Base-by-base conservation (phyloP, 1,140 invertebrate species). In the Drosophila watanabei region DNA sequence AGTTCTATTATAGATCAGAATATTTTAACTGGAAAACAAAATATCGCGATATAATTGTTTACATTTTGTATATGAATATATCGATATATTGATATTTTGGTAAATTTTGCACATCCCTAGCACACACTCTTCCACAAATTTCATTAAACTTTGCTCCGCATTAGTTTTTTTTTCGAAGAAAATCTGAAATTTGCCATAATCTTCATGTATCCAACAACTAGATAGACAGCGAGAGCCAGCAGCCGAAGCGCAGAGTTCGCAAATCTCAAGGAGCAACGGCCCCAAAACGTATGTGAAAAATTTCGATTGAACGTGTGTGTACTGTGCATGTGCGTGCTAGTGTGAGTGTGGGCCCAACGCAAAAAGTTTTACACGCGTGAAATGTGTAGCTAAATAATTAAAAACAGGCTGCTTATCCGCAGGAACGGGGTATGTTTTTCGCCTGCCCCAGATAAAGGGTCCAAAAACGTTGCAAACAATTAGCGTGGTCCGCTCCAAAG, bases 361-460 rank as follows among this genome's bases (percentile, higher is more conserved):
- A 86, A 90, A 86, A 90, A 90, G 68, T 79, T 80, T 69, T 76
- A 76, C 88, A 75, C 73, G 79, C 70, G 77, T 79, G 60, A 73
- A 90, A 90, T 79, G 33, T 45, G 58, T 32, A 80, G 54, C 90
- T 82, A 78, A 90, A 77, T 65, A 75, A 68, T 71, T 72, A 41
- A 70, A 69, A 66, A 69, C 70, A 75, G 75, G 82, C 46, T 78
- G 56, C 57, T 24, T 33, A 63, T 57, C 41, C 69, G 49, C 43
- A 41, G 57, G 13, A 37, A 10, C 52, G 24, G 39, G 51, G 43
- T 78, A 52, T 75, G 59, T 54, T 52, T 33, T 39, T 46, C 43
- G 51, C 45, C 51, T 39, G 28, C 20, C 20, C 52, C 30, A 56
- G 5, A 28, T 48, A 54, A 14, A 5, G 32, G 18, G 11, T 5